phyloP scores from a whole-genome alignment of 2,113 vertebrate genomes.

The Loxodonta africana region DNA sequence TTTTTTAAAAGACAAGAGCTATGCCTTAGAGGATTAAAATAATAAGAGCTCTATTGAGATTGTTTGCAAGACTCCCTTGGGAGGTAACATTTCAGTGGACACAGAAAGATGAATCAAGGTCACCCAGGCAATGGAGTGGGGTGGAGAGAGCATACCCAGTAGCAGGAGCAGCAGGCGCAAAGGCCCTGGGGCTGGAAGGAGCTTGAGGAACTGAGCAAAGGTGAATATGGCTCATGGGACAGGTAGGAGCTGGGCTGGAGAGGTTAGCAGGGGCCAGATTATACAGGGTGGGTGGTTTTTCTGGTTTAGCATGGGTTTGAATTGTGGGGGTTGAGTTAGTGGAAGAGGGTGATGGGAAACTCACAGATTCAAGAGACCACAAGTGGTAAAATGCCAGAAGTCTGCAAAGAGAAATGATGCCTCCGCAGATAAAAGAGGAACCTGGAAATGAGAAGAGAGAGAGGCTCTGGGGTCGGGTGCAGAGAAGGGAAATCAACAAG shows the following conservation, averaged over 20 bases:
- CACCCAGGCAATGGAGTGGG: background rate
- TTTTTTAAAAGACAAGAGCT: background rate
- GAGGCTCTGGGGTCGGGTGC: fast-evolving
- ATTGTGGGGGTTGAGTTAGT: background rate
- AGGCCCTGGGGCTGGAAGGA: background rate
- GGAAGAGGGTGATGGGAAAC: background rate
- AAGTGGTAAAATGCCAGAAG: background rate
- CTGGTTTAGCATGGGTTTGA: background rate
- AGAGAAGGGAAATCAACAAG: background rate
- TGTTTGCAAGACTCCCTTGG: background rate
- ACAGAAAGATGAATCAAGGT: background rate
- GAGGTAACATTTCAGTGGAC: too few relatives aligned
- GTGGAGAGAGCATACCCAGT: fast-evolving
- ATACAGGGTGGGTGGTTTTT: background rate
- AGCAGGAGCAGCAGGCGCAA: too few relatives aligned
- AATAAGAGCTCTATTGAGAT: background rate
- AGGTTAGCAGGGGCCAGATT: background rate
- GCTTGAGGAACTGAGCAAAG: background rate
- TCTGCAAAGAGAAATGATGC: background rate
- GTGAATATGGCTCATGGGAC: background rate
- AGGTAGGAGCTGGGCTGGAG: background rate
- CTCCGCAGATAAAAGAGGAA: slow-evolving; percentile 36
- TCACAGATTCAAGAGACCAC: background rate
- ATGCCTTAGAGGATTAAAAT: background rate
- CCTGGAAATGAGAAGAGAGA: background rate